A percentile compares a stretch with the other conserved stretches of the same genome.
Evolutionary conservation across 2,113 vertebrate species (phyloP).

Genomic region (Salvelinus fontinalis): DNA sequence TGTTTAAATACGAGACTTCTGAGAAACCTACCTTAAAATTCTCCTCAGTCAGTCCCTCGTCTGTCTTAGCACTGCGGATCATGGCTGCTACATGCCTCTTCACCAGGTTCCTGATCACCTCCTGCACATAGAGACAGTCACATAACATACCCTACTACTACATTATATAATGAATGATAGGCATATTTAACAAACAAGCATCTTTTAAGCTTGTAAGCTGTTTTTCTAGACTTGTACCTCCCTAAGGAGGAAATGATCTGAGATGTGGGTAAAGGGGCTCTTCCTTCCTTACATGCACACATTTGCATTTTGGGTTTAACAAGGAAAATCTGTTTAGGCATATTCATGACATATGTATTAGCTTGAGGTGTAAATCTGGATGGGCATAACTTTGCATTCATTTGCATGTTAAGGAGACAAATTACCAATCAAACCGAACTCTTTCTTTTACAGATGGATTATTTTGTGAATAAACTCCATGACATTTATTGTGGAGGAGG

Average conservation of each 20-base stretch:
- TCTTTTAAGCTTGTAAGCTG: no score
- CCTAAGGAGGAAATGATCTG: neutral
- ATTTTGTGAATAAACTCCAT: neutral
- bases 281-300: constrained; percentile 5
- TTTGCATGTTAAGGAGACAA: constrained; percentile 36
- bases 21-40: constrained; percentile 84
- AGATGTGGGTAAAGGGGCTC: neutral
- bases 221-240: neutral
- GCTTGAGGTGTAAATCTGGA: constrained; percentile 37
- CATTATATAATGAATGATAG: no score
- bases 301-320: constrained; percentile 5
- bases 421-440: neutral
- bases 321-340: constrained; percentile 20
- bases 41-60: constrained; percentile 87
- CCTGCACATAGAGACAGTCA: constrained; percentile 60
- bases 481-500: neutral
- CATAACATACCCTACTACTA: neutral
- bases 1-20: neutral
- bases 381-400: constrained; percentile 42
- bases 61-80: constrained; percentile 88
- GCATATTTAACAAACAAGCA: no score
- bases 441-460: neutral
- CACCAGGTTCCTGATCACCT: constrained; percentile 88
- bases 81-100: constrained; percentile 87
- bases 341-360: constrained; percentile 31